phyloP scores from a whole-genome alignment of 2,888 invertebrate species.

The Hoplodrina ambigua region DNA sequence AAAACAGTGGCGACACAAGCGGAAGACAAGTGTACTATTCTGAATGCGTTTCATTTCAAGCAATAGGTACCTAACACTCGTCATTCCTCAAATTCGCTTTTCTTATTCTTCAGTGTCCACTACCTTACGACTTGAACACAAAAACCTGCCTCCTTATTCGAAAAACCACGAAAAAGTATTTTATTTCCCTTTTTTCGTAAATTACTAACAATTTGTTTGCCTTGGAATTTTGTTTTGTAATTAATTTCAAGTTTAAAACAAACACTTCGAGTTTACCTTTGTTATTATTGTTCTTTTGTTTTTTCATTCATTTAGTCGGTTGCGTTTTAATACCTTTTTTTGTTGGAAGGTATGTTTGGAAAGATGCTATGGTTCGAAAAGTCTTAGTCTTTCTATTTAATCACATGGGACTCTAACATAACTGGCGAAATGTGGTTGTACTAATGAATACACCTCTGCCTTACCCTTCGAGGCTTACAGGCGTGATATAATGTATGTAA shows the following conservation, averaged over 20 bases:
- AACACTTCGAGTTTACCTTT: constrained; percentile 27
- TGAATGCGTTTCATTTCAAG: too few relatives aligned
- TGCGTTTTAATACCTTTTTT: constrained; percentile 13
- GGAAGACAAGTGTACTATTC: too few relatives aligned
- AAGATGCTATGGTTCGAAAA: neutral
- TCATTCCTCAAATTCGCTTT: constrained; percentile 3
- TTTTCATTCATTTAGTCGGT: constrained; percentile 11
- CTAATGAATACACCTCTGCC: too few relatives aligned
- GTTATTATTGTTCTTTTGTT: constrained; percentile 6
- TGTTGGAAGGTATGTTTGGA: neutral
- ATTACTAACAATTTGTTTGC: constrained; percentile 40
- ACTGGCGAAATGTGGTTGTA: too few relatives aligned
- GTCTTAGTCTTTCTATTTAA: too few relatives aligned
- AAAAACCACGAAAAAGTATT: constrained; percentile 28
- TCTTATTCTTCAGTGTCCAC: neutral
- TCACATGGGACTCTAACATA: too few relatives aligned
- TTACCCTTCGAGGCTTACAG: too few relatives aligned
- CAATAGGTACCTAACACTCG: too few relatives aligned
- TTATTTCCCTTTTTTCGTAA: constrained; percentile 8
- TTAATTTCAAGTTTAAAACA: constrained; percentile 41
- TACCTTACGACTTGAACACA: constrained; percentile 2
- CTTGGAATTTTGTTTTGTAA: constrained; percentile 38
- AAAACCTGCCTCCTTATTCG: constrained; percentile 16
- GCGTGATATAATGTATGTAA: too few relatives aligned
- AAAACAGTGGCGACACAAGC: too few relatives aligned